Base-by-base conservation (phyloP, 2,113 vertebrate genomes). In the Ceyx melanurus region DNA sequence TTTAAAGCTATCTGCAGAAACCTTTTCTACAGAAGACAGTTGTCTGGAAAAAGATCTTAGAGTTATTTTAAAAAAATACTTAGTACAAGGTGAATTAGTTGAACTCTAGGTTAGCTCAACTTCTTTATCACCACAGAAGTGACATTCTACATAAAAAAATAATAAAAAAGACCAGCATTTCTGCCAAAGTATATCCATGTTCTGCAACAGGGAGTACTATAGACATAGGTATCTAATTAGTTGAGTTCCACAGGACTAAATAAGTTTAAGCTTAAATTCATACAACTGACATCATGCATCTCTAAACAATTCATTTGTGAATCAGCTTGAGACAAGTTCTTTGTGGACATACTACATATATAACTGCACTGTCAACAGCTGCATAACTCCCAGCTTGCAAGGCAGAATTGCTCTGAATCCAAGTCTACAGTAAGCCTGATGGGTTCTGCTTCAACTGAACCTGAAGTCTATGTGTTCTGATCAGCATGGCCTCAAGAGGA, bases 401-500 rank as follows among this genome's bases (percentile, higher is more conserved):
- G 33, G 33, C 74, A 35, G 22, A 86, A 51, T 2, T 76, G n/a
- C 15, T 73, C 86, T 26, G 10, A 76, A 42, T 8, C 15, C 20
- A 88, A 57, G 56, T 9, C 64, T 9, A 43, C 22, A 72, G 26
- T 12, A 58, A 74, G 15, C 26, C 46, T 66, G 37, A 70, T 2
- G 2, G 15, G 25, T 37, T 68, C 80, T 64, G 45, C 48, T 86
- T 51, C 31, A 64, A 15, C 11, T 60, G 28, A 90, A 43, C 12
- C 7, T 1, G 1, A 70, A 81, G n/a, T 2, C 37, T 11, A 14
- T 2, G 9, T 15, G 50, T 5, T 77, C 15, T 58, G 3, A 57
- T 45, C 35, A 58, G 25, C 15, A 50, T 51, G 23, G 31, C 21
- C 37, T 78, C 21, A 46, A 23, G 16, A 70, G 50, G 67, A 67